Evolutionary conservation across 37 sponge, comb jelly and placozoan species (phyloP), one percentile per base, ranked within the genome.

Genomic region (Geodia barretti): DNA sequence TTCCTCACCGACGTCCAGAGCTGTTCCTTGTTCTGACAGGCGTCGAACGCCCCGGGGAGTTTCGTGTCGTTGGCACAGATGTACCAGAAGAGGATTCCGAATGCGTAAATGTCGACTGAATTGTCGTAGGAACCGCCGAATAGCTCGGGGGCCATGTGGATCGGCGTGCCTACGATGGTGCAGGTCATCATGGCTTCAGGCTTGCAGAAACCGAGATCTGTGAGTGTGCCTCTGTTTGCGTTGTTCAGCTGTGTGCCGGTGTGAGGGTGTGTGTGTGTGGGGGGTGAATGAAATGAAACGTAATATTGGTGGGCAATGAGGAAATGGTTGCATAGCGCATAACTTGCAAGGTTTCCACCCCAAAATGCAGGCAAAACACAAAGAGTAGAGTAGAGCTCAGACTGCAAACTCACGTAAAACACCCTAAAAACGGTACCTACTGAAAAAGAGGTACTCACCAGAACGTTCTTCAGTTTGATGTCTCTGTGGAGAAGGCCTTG

Each of bases 181-280:
- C 88, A 91, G 23, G 93, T 96, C 96, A 98, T 98, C 98, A 98
- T 98, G 14, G 98, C 96, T 68, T 98, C 98, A 1, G 98, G 98
- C 64, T 98, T 98, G 81, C 98, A 98, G 90, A 98, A 98, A 0
- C 98, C 98, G 9, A 95, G 92, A 77, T 98, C 98, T 26, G 96
- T 95, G 42, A 98, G 92, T 39, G 76, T 84, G 3, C 91, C 98
- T 61, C 93, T 33, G 73, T 95, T 98, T 41, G 64, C 71, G 26
- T 76, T 75, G 71, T 98, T 94, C 68, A 98, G 84, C 98, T 95
- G 76, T 62, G 39, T 39, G 64, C 9, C 30, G 24, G 41, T 42
- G n/a, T n/a, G n/a, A n/a, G n/a, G n/a, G 20, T 41, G 26, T 74
- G 47, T 74, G 26, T 31, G 34, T 70, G 72, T 70, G 72, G 35